phyloP scores from a whole-genome alignment of 23 tunicate genomes.

The Styela clava region DNA sequence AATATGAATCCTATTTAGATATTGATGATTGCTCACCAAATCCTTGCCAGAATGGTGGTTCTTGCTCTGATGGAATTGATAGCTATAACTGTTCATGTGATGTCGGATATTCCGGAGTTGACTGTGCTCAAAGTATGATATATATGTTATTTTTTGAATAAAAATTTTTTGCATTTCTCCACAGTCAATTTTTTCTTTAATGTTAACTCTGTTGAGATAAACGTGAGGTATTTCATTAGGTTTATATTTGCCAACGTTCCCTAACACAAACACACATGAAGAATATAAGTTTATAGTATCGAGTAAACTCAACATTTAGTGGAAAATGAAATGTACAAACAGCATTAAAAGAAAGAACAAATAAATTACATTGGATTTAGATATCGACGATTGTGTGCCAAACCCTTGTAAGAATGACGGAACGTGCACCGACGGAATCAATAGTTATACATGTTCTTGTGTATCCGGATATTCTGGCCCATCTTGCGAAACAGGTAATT shows the following conservation, averaged over 20 bases:
- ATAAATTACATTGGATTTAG: too few species aligned
- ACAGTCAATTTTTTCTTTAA: too few species aligned
- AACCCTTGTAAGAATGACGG: not conserved
- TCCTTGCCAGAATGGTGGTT: not conserved
- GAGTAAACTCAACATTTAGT: too few species aligned
- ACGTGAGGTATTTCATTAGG: too few species aligned
- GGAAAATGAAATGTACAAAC: too few species aligned
- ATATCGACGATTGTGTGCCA: conserved; percentile 1
- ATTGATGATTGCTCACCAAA: not conserved
- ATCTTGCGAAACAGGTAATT: not conserved
- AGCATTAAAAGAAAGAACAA: too few species aligned
- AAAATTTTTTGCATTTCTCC: too few species aligned
- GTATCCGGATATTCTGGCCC: not conserved
- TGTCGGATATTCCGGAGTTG: not conserved
- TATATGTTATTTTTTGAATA: not conserved
- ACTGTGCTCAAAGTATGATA: not conserved
- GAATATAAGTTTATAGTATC: too few species aligned
- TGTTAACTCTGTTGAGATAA: too few species aligned
- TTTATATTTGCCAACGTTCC: too few species aligned
- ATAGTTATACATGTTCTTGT: not conserved
- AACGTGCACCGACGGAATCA: not conserved
- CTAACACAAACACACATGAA: too few species aligned
- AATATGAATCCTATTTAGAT: not conserved
- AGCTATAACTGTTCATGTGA: not conserved
- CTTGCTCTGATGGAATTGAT: not conserved